These are phyloP conservation scores for Aphrocallistes beatrix DNA, from an alignment of 37 sponge, comb jelly and placozoan species.

Conservation along the genomic window DNA sequence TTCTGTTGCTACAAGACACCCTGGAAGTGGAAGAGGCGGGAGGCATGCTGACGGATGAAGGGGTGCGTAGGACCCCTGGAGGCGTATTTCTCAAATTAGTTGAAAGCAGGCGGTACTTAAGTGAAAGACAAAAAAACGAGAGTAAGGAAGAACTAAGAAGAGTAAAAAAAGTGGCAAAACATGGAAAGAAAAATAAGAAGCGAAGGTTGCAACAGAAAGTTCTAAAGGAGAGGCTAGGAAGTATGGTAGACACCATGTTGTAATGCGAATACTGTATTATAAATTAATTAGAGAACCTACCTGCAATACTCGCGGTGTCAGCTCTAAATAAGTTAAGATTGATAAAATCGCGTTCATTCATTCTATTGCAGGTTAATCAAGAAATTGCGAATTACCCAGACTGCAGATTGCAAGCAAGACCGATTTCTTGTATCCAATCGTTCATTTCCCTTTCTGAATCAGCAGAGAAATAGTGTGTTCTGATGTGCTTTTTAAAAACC, in stretches of 20 bases:
- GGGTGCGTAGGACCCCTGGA: neutral
- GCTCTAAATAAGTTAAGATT: neutral
- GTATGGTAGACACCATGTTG: neutral
- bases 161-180: neutral
- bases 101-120: neutral
- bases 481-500: neutral
- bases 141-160: constrained; percentile 5
- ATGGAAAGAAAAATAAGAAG: neutral
- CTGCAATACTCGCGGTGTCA: neutral
- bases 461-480: neutral
- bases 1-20: neutral
- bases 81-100: neutral
- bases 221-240: neutral
- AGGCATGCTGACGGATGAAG: neutral
- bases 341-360: neutral
- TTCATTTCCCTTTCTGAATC: neutral
- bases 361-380: no score
- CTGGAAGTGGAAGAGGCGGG: neutral
- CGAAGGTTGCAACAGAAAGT: neutral
- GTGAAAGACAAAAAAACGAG: neutral
- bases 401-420: neutral
- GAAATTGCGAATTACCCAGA: constrained; percentile 9
- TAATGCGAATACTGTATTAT: neutral
- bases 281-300: neutral
- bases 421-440: neutral